Percentiles rank a stretch among this genome's conserved stretches.
Conservation (phyloP, 2,797 vertebrate species). For the Liparis tanakae region DNA sequence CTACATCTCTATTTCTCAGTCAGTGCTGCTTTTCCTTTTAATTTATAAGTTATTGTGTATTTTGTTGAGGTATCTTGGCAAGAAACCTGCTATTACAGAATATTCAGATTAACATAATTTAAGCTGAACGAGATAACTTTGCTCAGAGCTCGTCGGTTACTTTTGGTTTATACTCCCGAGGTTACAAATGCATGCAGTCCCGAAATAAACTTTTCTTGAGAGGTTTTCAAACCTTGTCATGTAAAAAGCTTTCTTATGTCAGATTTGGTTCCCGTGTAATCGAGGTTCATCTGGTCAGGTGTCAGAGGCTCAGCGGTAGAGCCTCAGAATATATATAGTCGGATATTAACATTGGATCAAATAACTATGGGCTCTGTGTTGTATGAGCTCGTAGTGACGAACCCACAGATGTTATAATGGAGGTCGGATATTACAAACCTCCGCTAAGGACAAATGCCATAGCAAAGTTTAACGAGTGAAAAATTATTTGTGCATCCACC, state of each 20-base stretch:
- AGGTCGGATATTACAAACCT: no score
- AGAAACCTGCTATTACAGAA: not conserved
- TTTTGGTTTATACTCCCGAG: not conserved
- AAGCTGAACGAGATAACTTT: not conserved
- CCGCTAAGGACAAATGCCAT: no score
- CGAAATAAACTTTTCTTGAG: not conserved
- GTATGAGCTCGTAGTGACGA: not conserved
- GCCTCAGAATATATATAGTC: no score
- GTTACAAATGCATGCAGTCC: not conserved
- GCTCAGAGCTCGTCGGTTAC: not conserved
- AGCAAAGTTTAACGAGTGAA: no score
- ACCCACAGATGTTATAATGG: no score
- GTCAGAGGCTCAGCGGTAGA: not conserved
- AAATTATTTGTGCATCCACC: no score
- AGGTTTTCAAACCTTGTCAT: not conserved
- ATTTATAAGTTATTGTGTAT: not conserved
- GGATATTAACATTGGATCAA: not conserved
- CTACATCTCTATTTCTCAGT: constrained; percentile 16
- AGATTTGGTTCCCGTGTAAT: not conserved
- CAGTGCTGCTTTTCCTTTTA: not conserved
- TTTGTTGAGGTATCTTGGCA: constrained; percentile 11
- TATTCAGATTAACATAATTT: constrained; percentile 1
- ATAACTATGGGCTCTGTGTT: not conserved
- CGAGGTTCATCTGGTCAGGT: not conserved
- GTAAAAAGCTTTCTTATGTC: not conserved